Conservation (phyloP, 2,888 invertebrate species). For the Amphipoea oculea region DNA sequence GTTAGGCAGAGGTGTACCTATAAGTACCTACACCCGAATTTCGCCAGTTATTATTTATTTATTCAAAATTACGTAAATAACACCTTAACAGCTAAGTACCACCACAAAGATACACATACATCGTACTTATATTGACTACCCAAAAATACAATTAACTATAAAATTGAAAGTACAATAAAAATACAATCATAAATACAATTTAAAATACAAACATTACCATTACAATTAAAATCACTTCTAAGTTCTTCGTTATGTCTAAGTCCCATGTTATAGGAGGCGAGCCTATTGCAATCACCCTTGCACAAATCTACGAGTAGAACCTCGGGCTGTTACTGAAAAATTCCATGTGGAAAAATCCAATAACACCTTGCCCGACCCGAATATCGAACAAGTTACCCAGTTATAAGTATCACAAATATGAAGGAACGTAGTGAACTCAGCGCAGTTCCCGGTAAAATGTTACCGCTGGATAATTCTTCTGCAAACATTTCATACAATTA, state of each 20-base stretch:
- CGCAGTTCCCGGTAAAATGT: slow-evolving; percentile 26
- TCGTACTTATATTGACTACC: too few species aligned
- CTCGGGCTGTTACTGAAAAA: not conserved
- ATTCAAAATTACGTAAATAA: too few species aligned
- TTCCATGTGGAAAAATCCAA: not conserved
- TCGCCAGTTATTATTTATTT: not conserved
- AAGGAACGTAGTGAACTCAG: slow-evolving; percentile 36
- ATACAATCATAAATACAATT: too few species aligned
- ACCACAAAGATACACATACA: too few species aligned
- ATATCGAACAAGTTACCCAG: not conserved
- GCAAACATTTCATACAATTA: slow-evolving; percentile 49
- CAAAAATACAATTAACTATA: too few species aligned
- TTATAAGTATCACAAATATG: slow-evolving; percentile 35
- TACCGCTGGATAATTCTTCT: slow-evolving; percentile 45
- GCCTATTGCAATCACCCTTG: too few species aligned
- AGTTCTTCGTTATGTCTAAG: not conserved
- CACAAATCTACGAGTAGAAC: not conserved
- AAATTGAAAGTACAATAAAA: too few species aligned
- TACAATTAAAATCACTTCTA: too few species aligned
- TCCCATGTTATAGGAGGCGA: not conserved
- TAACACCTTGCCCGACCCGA: not conserved
- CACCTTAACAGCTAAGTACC: too few species aligned
- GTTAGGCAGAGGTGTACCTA: not conserved
- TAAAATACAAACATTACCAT: too few species aligned
- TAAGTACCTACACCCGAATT: not conserved